Evolutionary conservation across 1,140 invertebrate species (phyloP).

Genomic region (Heliconius himera): DNA sequence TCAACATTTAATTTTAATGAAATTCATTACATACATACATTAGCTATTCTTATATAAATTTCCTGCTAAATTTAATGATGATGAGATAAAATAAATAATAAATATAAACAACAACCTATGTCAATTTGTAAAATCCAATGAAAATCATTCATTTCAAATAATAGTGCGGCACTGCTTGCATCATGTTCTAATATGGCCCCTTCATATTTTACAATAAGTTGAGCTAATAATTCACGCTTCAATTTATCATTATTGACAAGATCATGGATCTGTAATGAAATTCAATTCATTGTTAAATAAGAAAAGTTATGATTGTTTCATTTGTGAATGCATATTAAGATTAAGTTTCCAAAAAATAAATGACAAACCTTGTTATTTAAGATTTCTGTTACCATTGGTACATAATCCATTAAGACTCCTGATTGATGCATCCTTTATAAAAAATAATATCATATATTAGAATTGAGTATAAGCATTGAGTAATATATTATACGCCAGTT

Average conservation of each 20-base stretch:
- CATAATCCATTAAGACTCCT: slow-evolving; percentile 81
- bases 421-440: slow-evolving; percentile 67
- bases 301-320: background rate
- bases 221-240: slow-evolving; percentile 70
- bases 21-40: too few species aligned
- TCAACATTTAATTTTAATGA: too few species aligned
- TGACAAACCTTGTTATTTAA: slow-evolving; percentile 79
- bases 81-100: background rate
- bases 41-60: too few species aligned
- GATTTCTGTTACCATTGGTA: slow-evolving; percentile 79
- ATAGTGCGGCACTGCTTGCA: slow-evolving; percentile 71
- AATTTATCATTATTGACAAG: slow-evolving; percentile 74
- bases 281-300: background rate
- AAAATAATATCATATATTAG: slow-evolving; percentile 7
- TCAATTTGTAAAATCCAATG: slow-evolving; percentile 79
- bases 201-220: slow-evolving; percentile 78
- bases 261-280: slow-evolving; percentile 63
- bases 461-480: background rate
- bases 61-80: too few species aligned
- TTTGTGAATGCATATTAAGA: background rate
- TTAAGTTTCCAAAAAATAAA: background rate
- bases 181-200: slow-evolving; percentile 77
- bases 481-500: background rate
- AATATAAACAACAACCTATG: slow-evolving; percentile 56
- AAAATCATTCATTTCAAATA: slow-evolving; percentile 77